phyloP scores from a whole-genome alignment of 2,888 invertebrate species.

The Drosophila hamatofila region DNA sequence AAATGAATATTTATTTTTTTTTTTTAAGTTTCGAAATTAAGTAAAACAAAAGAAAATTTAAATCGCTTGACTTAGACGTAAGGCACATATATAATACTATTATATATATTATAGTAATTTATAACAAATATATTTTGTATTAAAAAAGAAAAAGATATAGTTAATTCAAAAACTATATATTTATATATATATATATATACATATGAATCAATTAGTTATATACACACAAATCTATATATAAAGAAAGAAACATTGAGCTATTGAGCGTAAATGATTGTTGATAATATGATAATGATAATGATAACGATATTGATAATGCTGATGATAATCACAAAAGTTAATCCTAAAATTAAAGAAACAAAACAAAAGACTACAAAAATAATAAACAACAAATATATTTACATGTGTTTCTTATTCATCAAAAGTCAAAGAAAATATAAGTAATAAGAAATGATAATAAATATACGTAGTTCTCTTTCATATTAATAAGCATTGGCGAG shows the following conservation, averaged over 20 bases:
- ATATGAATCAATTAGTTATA: not conserved
- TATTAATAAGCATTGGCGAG: not conserved
- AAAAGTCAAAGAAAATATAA: slow-evolving; percentile 1
- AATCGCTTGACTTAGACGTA: slow-evolving; percentile 51
- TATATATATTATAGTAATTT: slow-evolving; percentile 24
- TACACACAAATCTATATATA: not conserved
- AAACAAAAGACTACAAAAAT: slow-evolving; percentile 76
- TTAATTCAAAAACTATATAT: not conserved
- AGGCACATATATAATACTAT: slow-evolving; percentile 26
- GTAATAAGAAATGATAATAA: not conserved
- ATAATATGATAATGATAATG: slow-evolving; percentile 17
- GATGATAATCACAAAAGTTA: slow-evolving; percentile 35
- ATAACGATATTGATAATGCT: slow-evolving; percentile 23
- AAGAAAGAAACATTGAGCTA: slow-evolving; percentile 3
- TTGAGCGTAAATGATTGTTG: not conserved
- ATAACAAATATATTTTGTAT: slow-evolving; percentile 27
- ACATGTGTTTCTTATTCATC: slow-evolving; percentile 79
- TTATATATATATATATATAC: not conserved
- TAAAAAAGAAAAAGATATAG: not conserved
- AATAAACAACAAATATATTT: slow-evolving; percentile 57
- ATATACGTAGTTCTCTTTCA: not conserved
- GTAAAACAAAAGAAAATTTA: slow-evolving; percentile 12
- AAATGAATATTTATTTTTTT: slow-evolving; percentile 4
- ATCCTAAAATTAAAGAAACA: slow-evolving; percentile 58
- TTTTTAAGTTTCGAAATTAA: slow-evolving; percentile 2